Percentiles rank a stretch among this genome's conserved stretches.
phyloP scores from a whole-genome alignment of 2,113 vertebrate genomes.

The Dromas ardeola region DNA sequence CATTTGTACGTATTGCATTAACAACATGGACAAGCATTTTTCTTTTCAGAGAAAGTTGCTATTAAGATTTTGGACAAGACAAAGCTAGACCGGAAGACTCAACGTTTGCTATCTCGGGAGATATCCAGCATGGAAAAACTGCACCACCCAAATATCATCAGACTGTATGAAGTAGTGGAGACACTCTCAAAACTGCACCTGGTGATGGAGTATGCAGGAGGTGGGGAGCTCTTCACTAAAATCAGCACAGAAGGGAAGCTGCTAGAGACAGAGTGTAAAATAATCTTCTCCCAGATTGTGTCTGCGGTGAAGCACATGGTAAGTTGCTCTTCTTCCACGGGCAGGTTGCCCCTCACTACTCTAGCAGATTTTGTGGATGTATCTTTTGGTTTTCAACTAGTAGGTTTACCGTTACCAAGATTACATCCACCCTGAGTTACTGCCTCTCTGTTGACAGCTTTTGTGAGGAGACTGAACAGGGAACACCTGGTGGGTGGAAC shows the following conservation, averaged over 20 bases:
- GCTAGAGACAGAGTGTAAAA: slow-evolving; percentile 87
- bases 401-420: not conserved
- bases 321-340: slow-evolving; percentile 33
- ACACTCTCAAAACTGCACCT: slow-evolving; percentile 91
- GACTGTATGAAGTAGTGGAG: slow-evolving; percentile 98
- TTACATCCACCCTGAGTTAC: not conserved
- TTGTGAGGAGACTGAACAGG: not conserved
- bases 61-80: slow-evolving; percentile 99
- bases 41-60: slow-evolving; percentile 91
- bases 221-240: slow-evolving; percentile 95
- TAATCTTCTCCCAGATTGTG: slow-evolving; percentile 94
- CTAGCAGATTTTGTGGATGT: not conserved
- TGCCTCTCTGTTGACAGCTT: not conserved
- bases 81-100: slow-evolving; percentile 94
- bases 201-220: slow-evolving; percentile 94
- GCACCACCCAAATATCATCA: slow-evolving; percentile 95
- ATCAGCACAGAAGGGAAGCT: slow-evolving; percentile 92
- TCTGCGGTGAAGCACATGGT: slow-evolving; percentile 98
- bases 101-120: slow-evolving; percentile 90
- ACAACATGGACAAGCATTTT: not conserved
- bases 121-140: slow-evolving; percentile 98
- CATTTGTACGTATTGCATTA: not conserved
- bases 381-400: not conserved
- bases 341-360: not conserved
- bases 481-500: not conserved